Percentiles rank a stretch among this genome's conserved stretches.
Evolutionary conservation across 2,113 vertebrate species (phyloP).

Genomic region (Cephalopholis sonnerati): DNA sequence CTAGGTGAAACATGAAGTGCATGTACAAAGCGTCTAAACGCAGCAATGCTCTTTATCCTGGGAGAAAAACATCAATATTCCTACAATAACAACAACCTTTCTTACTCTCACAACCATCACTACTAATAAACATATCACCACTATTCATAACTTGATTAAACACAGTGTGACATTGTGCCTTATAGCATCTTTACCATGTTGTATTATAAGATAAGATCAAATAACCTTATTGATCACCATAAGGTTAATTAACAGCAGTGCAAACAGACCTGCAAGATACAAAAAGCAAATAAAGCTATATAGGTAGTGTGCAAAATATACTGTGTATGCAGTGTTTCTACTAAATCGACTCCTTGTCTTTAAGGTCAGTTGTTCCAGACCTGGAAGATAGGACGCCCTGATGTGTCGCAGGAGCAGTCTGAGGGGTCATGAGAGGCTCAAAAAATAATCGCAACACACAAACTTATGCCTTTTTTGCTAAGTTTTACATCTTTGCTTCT

Average conservation of each 20-base stretch:
- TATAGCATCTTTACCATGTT: not conserved
- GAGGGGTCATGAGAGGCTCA: not conserved
- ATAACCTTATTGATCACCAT: not conserved
- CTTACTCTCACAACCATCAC: not conserved
- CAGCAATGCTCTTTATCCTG: not conserved
- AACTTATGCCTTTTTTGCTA: not conserved
- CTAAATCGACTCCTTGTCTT: not conserved
- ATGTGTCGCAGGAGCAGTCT: not conserved
- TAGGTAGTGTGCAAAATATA: not conserved
- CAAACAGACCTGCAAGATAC: not conserved
- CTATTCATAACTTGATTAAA: not conserved
- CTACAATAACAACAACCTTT: constrained; percentile 32
- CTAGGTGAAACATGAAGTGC: not conserved
- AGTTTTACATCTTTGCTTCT: not conserved
- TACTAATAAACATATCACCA: not conserved
- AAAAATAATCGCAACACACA: not conserved
- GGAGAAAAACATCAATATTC: constrained; percentile 22
- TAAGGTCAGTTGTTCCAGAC: not conserved
- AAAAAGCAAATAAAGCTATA: not conserved
- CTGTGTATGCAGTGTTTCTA: not conserved
- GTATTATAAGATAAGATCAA: not conserved
- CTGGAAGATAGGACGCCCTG: not conserved
- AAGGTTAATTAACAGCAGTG: too few relatives aligned
- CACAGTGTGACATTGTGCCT: not conserved
- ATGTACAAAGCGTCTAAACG: not conserved